Conservation (phyloP, 1,140 invertebrate genomes). For the Drosophila serrata region DNA sequence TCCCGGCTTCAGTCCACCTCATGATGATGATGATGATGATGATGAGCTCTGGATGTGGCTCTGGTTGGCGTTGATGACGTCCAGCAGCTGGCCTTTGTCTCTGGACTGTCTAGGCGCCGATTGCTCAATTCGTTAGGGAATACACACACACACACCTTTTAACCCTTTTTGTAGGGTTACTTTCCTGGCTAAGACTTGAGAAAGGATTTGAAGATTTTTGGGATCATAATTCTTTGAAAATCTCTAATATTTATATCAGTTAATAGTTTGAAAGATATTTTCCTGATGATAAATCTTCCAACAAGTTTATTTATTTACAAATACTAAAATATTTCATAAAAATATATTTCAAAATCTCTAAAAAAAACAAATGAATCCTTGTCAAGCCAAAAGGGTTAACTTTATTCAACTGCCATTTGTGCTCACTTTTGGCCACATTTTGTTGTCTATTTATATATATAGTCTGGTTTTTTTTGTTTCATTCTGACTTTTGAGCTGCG, state of each 20-base stretch:
- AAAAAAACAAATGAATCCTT: not conserved
- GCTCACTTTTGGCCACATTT: conserved; percentile 28
- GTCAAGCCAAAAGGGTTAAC: not conserved
- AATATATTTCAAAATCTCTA: not conserved
- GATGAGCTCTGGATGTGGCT: conserved; percentile 11
- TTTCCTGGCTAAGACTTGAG: not conserved
- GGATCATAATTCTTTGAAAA: too few relatives aligned
- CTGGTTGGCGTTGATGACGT: conserved; percentile 16
- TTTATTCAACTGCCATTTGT: conserved; percentile 48
- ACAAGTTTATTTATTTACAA: not conserved
- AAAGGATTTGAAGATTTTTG: not conserved
- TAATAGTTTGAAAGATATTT: not conserved
- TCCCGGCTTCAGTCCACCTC: not conserved
- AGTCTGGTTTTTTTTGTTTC: conserved; percentile 11
- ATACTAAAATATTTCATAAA: too few relatives aligned
- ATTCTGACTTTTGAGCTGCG: conserved; percentile 56
- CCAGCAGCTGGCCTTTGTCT: conserved; percentile 52
- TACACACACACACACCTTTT: not conserved
- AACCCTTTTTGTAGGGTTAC: not conserved
- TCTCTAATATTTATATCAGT: not conserved
- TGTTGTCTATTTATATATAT: not conserved
- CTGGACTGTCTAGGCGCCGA: conserved; percentile 46
- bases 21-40: too few relatives aligned
- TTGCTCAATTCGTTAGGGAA: conserved; percentile 57
- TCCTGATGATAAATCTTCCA: not conserved